Conservation (phyloP, 2,888 invertebrate genomes). For the Balanococcus diminutus region DNA sequence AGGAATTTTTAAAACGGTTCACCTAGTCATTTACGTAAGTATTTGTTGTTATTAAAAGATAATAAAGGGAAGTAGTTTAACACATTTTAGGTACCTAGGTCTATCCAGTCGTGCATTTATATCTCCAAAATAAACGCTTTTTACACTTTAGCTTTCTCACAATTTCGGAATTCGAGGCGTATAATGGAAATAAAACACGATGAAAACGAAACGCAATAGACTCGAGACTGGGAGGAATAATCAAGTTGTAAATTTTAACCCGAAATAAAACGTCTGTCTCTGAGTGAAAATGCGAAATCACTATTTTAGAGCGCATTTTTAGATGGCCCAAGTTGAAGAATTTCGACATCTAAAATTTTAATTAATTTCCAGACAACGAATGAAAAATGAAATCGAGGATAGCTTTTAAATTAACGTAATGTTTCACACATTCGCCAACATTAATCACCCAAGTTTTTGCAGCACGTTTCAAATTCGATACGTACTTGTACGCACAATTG, state of each 20-base stretch:
- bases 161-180: too few species aligned
- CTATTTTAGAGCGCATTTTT: neutral
- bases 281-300: neutral
- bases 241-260: neutral
- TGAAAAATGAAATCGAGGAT: slow-evolving; percentile 31
- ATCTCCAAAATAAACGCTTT: neutral
- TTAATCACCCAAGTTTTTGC: slow-evolving; percentile 13
- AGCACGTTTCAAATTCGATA: neutral
- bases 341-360: slow-evolving; percentile 24
- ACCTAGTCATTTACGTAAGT: neutral
- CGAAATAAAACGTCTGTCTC: neutral
- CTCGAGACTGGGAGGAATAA: neutral
- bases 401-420: slow-evolving; percentile 38
- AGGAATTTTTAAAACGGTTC: neutral
- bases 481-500: neutral
- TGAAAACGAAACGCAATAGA: too few species aligned
- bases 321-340: neutral
- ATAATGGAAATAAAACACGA: too few species aligned
- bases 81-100: neutral
- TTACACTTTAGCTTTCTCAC: neutral
- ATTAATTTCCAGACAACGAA: slow-evolving; percentile 17
- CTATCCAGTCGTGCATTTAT: too few species aligned
- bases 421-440: slow-evolving; percentile 13
- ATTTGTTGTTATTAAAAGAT: neutral
- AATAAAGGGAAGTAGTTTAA: neutral